These are phyloP conservation scores for Electrona antarctica DNA, from an alignment of 2,113 vertebrate species.

Conservation along the genomic window DNA sequence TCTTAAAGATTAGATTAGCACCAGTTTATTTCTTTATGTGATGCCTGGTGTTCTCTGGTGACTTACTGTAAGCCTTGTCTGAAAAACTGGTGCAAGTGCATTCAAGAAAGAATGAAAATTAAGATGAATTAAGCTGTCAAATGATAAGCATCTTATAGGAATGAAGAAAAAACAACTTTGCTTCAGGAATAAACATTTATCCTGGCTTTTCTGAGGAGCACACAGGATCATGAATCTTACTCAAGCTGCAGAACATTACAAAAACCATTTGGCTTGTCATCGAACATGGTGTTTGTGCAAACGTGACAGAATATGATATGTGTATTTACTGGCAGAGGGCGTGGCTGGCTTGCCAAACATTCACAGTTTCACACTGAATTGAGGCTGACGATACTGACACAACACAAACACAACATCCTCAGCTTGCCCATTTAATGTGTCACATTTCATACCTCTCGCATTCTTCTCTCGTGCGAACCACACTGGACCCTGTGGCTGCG, in stretches of 20 bases:
- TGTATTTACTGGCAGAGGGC: slow-evolving; percentile 30
- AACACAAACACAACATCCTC: slow-evolving; percentile 52
- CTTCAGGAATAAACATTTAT: neutral
- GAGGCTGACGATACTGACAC: slow-evolving; percentile 42
- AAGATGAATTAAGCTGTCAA: too few relatives aligned
- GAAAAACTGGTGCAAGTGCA: too few relatives aligned
- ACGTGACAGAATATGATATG: slow-evolving; percentile 22
- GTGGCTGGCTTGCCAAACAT: neutral
- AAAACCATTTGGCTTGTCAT: slow-evolving; percentile 13
- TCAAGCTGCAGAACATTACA: too few relatives aligned
- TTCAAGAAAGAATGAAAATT: too few relatives aligned
- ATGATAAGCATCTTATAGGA: too few relatives aligned
- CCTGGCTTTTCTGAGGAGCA: neutral
- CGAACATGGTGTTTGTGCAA: slow-evolving; percentile 36
- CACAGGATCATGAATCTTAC: too few relatives aligned
- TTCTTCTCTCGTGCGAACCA: slow-evolving; percentile 62
- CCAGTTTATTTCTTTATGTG: too few relatives aligned
- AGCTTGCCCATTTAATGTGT: slow-evolving; percentile 43
- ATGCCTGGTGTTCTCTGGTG: too few relatives aligned
- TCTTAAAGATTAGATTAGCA: too few relatives aligned
- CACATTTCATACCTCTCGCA: slow-evolving; percentile 55
- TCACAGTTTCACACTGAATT: slow-evolving; percentile 12
- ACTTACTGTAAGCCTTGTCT: too few relatives aligned
- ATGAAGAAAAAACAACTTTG: too few relatives aligned
- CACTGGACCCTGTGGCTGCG: slow-evolving; percentile 60